A percentile compares a stretch with the other conserved stretches of the same genome.
phyloP scores from a whole-genome alignment of 2,113 vertebrate genomes.

The Otocyon megalotis region DNA sequence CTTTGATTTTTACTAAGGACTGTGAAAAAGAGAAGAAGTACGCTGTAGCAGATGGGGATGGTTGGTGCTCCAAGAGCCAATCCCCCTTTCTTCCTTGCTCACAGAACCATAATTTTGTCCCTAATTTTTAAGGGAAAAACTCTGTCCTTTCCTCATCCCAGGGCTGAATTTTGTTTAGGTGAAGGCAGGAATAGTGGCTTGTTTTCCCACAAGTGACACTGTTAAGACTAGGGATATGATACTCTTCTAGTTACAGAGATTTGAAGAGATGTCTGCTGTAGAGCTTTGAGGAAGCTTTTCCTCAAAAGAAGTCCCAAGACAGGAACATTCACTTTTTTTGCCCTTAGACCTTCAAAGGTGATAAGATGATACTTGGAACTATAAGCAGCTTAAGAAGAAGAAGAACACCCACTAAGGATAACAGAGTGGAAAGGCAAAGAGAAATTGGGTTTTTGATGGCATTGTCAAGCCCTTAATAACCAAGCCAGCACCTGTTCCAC shows the following conservation, averaged over 20 bases:
- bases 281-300: neutral
- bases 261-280: neutral
- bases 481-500: neutral
- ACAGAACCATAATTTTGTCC: neutral
- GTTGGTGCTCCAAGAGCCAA: neutral
- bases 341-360: neutral
- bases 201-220: neutral
- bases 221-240: neutral
- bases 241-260: neutral
- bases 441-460: neutral
- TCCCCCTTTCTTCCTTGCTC: neutral
- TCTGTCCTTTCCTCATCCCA: neutral
- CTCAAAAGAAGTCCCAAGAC: neutral
- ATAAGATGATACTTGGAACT: neutral
- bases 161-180: neutral
- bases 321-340: neutral
- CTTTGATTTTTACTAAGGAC: neutral
- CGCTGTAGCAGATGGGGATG: rapidly evolving
- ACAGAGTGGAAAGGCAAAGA: neutral
- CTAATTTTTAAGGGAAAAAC: neutral
- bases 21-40: neutral
- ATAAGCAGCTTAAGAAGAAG: neutral
- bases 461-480: neutral
- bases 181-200: neutral
- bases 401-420: neutral